Evolutionary conservation across 2,113 vertebrate genomes (phyloP).

Genomic region (Gasterosteus nipponicus): DNA sequence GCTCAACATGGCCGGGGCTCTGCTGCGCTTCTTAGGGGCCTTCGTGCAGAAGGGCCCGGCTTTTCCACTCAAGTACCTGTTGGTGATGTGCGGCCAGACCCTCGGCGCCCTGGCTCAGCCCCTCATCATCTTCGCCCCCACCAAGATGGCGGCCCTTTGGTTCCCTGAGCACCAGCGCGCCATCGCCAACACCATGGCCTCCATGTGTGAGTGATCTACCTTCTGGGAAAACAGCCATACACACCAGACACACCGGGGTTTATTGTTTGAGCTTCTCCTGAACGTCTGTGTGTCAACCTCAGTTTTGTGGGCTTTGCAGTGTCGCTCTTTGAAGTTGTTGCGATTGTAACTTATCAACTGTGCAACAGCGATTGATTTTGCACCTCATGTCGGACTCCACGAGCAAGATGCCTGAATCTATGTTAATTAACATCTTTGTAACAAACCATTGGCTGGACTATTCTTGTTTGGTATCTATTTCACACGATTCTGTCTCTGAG

Average conservation of each 20-base stretch:
- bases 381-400: no score
- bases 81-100: conserved; percentile 88
- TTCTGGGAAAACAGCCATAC: neutral
- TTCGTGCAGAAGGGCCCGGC: accelerated
- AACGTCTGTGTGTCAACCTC: neutral
- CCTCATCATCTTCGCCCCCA: conserved; percentile 91
- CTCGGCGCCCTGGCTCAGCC: conserved; percentile 90
- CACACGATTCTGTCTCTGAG: no score
- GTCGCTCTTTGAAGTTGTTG: no score
- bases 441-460: no score
- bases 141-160: conserved; percentile 94
- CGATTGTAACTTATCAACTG: no score
- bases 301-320: no score
- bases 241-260: neutral
- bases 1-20: conserved; percentile 88
- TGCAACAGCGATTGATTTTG: no score
- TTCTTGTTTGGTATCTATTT: no score
- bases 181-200: conserved; percentile 91
- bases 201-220: conserved; percentile 88
- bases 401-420: no score
- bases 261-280: neutral
- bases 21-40: conserved; percentile 78
- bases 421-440: no score
- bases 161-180: conserved; percentile 93
- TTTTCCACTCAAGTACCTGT: conserved; percentile 42